Evolutionary conservation across 2,797 vertebrate species (phyloP).

Genomic region (Leptoclinus maculatus): DNA sequence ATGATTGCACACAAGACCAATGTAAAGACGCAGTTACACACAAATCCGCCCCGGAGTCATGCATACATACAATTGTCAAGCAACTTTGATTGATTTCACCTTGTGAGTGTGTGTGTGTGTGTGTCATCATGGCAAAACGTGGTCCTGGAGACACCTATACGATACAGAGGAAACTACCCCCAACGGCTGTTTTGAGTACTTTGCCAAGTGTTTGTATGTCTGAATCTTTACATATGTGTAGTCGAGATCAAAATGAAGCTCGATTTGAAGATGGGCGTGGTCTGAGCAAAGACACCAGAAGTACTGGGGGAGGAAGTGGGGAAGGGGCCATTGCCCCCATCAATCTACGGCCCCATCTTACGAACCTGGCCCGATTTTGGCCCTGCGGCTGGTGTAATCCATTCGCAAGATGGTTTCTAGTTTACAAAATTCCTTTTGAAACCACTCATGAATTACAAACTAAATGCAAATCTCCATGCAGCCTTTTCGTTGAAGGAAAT

Average conservation of each 20-base stretch:
- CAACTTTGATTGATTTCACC: neutral
- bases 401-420: neutral
- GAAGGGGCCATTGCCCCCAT: neutral
- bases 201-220: neutral
- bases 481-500: slow-evolving; percentile 41
- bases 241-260: neutral
- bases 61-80: neutral
- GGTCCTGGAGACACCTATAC: no score
- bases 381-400: neutral
- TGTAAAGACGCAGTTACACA: neutral
- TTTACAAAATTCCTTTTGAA: slow-evolving; percentile 5
- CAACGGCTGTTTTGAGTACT: no score
- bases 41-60: neutral
- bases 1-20: neutral
- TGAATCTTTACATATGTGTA: neutral
- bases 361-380: neutral
- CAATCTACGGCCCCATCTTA: neutral
- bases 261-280: neutral
- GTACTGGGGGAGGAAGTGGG: neutral
- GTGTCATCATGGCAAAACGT: no score
- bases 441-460: slow-evolving; percentile 17
- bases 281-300: neutral
- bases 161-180: no score
- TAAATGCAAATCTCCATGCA: slow-evolving; percentile 19
- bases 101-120: no score